Conservation (phyloP, 2,797 vertebrate genomes). For the Syncerus caffer region DNA sequence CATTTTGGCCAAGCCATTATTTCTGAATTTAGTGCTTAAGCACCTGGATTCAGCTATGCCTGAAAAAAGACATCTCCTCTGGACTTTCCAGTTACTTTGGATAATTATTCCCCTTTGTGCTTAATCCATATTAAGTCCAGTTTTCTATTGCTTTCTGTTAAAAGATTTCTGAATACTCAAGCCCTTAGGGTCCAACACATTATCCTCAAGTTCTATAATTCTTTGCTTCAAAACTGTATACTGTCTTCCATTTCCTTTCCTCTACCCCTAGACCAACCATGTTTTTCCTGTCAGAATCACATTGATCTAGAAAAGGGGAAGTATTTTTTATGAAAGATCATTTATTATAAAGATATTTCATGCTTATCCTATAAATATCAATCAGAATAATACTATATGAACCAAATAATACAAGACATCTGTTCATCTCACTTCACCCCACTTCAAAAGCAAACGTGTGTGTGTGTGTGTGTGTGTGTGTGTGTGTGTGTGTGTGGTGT, state of each 20-base stretch:
- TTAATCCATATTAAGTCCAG: neutral
- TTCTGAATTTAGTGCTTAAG: neutral
- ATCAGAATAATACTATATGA: neutral
- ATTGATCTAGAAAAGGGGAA: neutral
- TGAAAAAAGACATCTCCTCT: neutral
- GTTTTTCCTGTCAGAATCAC: neutral
- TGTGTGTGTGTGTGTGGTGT: neutral
- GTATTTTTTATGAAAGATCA: neutral
- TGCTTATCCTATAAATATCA: constrained; percentile 9
- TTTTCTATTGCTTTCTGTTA: constrained; percentile 13
- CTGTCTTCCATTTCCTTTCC: neutral
- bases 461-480: neutral
- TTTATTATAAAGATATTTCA: neutral
- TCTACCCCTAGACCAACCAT: neutral
- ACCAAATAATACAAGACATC: neutral
- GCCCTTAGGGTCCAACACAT: neutral
- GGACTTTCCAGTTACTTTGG: neutral
- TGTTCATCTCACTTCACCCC: neutral
- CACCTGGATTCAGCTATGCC: neutral
- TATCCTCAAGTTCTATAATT: neutral
- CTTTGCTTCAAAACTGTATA: neutral
- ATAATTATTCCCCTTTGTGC: neutral
- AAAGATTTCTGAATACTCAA: neutral
- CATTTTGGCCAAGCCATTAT: neutral
- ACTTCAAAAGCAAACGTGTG: neutral